Base-by-base conservation (phyloP, 92 coral and sea anemone genomes). In the Nematostella vectensis region DNA sequence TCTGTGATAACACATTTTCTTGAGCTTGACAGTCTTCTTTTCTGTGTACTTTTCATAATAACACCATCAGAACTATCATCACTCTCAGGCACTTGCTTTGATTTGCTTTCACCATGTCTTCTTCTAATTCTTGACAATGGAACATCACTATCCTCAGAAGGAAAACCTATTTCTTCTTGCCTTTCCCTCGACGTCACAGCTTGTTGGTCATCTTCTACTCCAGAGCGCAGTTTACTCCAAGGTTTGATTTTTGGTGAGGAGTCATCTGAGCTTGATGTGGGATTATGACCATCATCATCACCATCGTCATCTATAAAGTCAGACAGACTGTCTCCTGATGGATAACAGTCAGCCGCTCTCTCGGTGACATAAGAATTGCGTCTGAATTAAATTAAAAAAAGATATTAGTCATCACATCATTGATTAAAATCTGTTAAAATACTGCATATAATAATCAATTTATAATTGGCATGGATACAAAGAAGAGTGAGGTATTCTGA, bases 291-390 rank as follows among this genome's bases (percentile, higher is more conserved):
- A 10, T 45, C 75, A 22, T 4, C 63, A 4, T 72, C 85, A 38
- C 61, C 71, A 58, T 52, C 77, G 75, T 89, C 97, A 59, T 63
- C 77, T 43, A 89, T 85, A 50, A 89, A 89, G 59, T 85, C 95
- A 50, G 97, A 84, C 72, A 89, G 26, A 27, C 75, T 77, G 50
- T 81, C 76, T 26, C 79, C 97, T 27, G 79, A 75, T 4, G 54
- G 56, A 52, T 66, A 71, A 54, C 62, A 47, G 18, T 58, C 57
- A 18, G 71, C 70, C 55, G 51, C 77, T 67, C 57, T 70, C 11
- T 88, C 95, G 25, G 87, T 63, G 15, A 79, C 95, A 81, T 89
- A 89, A 0, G 95, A 69, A 27, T 83, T 65, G 22, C 81, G 70
- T 47, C 88, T 77, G 55, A 15, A 57, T 25, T 12, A 45, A 19